Evolutionary conservation across 1,140 invertebrate species (phyloP).

Genomic region (Solenopsis fugax): DNA sequence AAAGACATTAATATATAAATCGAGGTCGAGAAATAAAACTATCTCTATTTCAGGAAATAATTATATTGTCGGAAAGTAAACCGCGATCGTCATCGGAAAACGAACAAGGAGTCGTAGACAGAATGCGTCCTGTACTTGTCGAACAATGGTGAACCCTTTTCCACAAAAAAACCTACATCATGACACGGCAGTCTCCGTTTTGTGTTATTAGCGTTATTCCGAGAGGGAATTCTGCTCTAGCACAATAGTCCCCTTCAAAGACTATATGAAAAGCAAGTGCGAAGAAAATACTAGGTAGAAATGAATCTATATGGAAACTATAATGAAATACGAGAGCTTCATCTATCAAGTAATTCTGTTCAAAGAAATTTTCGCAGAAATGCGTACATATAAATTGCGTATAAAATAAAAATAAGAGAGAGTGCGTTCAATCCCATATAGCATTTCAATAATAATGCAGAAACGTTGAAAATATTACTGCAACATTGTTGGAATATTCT

Average conservation of each 20-base stretch:
- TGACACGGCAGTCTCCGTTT: slow-evolving; percentile 23
- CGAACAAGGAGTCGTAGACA: slow-evolving; percentile 13
- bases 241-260: background rate
- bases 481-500: too few species aligned
- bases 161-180: slow-evolving; percentile 21
- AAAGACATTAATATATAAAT: slow-evolving; percentile 3
- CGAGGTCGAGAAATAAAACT: background rate
- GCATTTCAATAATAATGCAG: too few species aligned
- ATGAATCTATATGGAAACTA: background rate
- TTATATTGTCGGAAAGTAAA: background rate
- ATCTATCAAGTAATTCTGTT: background rate
- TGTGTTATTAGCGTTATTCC: slow-evolving; percentile 39
- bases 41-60: background rate
- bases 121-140: slow-evolving; percentile 35
- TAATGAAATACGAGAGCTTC: slow-evolving; percentile 14
- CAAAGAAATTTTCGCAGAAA: background rate
- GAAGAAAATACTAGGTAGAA: background rate
- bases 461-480: too few species aligned
- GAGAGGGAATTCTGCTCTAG: background rate
- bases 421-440: too few species aligned
- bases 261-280: background rate
- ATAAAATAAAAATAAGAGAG: too few species aligned
- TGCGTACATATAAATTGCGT: too few species aligned
- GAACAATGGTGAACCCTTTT: slow-evolving; percentile 31
- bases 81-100: background rate